Conservation (phyloP, 1,140 invertebrate genomes). For the Platorchestia sp. region DNA sequence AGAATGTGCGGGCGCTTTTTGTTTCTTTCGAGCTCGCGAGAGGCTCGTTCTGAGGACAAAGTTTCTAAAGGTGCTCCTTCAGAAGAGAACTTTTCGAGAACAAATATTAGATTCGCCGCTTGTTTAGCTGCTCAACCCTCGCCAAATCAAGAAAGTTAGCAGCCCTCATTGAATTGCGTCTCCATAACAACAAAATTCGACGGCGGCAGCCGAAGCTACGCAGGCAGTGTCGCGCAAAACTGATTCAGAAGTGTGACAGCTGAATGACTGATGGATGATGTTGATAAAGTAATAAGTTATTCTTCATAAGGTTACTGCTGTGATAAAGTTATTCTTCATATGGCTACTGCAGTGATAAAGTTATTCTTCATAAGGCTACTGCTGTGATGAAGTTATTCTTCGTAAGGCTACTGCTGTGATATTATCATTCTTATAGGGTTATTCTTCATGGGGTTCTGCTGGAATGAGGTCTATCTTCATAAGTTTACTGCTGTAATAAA, state of each 20-base stretch:
- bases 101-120: constrained; percentile 35
- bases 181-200: neutral
- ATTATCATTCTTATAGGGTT: too few relatives aligned
- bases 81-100: neutral
- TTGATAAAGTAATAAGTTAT: neutral
- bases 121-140: neutral
- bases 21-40: neutral
- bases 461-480: too few relatives aligned
- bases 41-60: neutral
- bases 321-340: too few relatives aligned
- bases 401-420: too few relatives aligned
- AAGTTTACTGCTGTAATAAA: too few relatives aligned
- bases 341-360: too few relatives aligned
- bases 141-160: constrained; percentile 39
- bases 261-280: neutral
- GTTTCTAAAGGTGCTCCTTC: neutral
- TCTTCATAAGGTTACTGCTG: too few relatives aligned
- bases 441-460: too few relatives aligned
- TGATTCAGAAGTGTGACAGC: neutral
- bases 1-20: neutral
- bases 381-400: too few relatives aligned
- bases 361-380: too few relatives aligned
- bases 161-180: neutral
- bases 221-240: neutral
- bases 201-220: neutral